Evolutionary conservation across 1,140 invertebrate genomes (phyloP).

Genomic region (Lepidotrigona ventralis): DNA sequence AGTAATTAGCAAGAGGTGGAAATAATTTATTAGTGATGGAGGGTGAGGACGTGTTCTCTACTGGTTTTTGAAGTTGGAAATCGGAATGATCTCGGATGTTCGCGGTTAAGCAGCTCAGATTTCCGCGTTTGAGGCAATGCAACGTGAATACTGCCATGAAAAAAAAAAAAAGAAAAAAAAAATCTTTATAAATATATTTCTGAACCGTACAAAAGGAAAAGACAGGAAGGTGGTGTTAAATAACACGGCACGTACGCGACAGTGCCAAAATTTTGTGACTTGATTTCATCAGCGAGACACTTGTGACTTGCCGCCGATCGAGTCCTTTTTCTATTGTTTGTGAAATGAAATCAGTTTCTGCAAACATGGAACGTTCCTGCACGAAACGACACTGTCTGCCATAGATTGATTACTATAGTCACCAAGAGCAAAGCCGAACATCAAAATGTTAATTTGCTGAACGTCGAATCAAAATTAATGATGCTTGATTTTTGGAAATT

Average conservation of each 20-base stretch:
- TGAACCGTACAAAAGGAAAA: constrained; percentile 34
- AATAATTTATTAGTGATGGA: not conserved
- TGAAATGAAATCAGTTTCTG: constrained; percentile 20
- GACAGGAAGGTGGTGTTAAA: not conserved
- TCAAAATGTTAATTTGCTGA: not conserved
- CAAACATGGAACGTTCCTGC: not conserved
- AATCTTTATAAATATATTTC: constrained; percentile 61
- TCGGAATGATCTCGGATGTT: not conserved
- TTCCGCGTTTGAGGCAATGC: constrained; percentile 57
- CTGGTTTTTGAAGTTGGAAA: constrained; percentile 1
- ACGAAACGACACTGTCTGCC: not conserved
- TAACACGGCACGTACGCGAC: constrained; percentile 7
- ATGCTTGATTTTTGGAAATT: not conserved
- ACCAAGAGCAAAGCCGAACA: not conserved
- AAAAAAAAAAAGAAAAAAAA: constrained; percentile 5
- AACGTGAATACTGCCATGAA: constrained; percentile 65
- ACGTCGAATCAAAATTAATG: not conserved
- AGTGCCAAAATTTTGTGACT: constrained; percentile 12
- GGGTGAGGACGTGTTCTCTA: not conserved
- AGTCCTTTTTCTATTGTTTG: constrained; percentile 27
- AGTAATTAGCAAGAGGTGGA: not conserved
- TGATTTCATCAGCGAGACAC: not conserved
- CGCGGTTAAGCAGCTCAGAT: constrained; percentile 36
- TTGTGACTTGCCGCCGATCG: not conserved
- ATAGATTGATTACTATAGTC: no score